These are phyloP conservation scores for Salpingus planirostris DNA, from an alignment of 2,888 invertebrate genomes.

Conservation along the genomic window DNA sequence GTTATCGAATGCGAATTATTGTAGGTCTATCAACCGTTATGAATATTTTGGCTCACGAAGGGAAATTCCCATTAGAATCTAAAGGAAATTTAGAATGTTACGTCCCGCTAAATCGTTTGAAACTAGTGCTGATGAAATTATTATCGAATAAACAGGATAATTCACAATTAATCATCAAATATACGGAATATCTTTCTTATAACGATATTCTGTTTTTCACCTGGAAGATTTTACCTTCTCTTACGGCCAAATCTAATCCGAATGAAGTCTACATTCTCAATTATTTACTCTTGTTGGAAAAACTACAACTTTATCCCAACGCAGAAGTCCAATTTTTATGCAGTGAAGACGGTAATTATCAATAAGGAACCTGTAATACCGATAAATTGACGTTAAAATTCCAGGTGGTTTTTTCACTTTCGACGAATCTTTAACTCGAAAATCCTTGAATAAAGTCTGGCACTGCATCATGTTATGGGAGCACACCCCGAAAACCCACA, in stretches of 20 bases:
- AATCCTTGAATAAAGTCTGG: constrained; percentile 68
- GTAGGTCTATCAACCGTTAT: constrained; percentile 60
- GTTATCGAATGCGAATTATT: too few species aligned
- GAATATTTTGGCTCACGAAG: constrained; percentile 65
- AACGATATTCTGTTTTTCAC: constrained; percentile 68
- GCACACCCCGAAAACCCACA: constrained; percentile 59
- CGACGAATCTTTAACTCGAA: constrained; percentile 47
- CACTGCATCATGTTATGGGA: constrained; percentile 66
- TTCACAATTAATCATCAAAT: constrained; percentile 53
- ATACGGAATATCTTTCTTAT: constrained; percentile 66
- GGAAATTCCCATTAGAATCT: constrained; percentile 54
- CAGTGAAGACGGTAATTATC: constrained; percentile 7
- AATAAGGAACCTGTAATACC: too few species aligned
- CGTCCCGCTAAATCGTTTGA: constrained; percentile 60
- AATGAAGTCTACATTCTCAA: constrained; percentile 37
- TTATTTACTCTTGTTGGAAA: constrained; percentile 35
- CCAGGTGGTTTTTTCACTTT: constrained; percentile 45
- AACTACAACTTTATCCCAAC: constrained; percentile 31
- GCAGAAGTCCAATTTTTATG: constrained; percentile 30
- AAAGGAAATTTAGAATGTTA: constrained; percentile 45
- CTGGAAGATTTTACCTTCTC: constrained; percentile 52
- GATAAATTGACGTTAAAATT: constrained; percentile 11
- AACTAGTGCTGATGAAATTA: constrained; percentile 56
- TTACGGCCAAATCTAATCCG: constrained; percentile 49
- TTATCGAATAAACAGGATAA: constrained; percentile 55